phyloP scores from a whole-genome alignment of 2,797 vertebrate genomes.

The Mallotus villosus region DNA sequence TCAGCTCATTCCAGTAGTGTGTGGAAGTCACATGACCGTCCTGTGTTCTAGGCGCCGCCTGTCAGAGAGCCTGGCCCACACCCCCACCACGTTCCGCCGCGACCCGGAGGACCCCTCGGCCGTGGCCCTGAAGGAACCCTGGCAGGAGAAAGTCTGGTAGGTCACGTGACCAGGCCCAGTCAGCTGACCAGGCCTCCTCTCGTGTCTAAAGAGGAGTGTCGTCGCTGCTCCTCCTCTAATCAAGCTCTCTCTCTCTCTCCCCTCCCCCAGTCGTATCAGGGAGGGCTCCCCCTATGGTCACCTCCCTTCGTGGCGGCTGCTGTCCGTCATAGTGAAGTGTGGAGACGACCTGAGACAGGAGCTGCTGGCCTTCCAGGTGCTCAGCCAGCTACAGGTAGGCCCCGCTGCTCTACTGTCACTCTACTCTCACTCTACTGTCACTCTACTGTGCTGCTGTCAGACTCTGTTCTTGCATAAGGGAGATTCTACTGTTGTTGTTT shows the following conservation, averaged over 20 bases:
- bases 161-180: constrained; percentile 11
- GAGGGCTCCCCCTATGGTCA: constrained; percentile 86
- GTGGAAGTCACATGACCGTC: background rate
- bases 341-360: constrained; percentile 87
- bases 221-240: no score
- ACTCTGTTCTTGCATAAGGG: no score
- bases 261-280: constrained; percentile 78
- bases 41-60: constrained; percentile 79
- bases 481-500: no score
- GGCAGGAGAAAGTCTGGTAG: constrained; percentile 95
- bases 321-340: constrained; percentile 88
- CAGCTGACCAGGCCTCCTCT: no score
- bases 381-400: constrained; percentile 84
- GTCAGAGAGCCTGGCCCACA: constrained; percentile 91
- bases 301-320: constrained; percentile 84
- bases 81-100: constrained; percentile 85
- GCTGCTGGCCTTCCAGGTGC: constrained; percentile 84
- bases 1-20: background rate
- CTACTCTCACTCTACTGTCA: background rate
- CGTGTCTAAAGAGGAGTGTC: no score
- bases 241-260: background rate
- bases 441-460: no score
- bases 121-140: constrained; percentile 93
- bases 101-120: constrained; percentile 94
- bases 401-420: background rate